Evolutionary conservation across 1,140 invertebrate species (phyloP).

Genomic region (Druon quercuslanigerum): DNA sequence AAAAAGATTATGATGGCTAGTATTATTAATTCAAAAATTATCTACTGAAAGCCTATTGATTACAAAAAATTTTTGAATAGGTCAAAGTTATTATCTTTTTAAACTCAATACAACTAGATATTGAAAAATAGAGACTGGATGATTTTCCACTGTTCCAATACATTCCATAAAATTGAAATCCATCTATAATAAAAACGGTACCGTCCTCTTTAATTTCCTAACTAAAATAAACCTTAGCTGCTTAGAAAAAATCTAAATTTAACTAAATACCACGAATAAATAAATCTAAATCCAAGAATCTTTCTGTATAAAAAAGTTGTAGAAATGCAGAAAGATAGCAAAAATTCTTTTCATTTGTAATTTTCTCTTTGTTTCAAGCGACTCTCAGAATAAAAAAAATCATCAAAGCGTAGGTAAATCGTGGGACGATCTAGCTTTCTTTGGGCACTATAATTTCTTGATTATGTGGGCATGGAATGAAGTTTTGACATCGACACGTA

Average conservation of each 20-base stretch:
- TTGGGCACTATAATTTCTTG: background rate
- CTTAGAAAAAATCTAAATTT: background rate
- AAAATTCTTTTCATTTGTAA: background rate
- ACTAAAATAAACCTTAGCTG: too few species aligned
- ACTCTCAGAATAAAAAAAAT: background rate
- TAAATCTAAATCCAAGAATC: constrained; percentile 8
- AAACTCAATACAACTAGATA: too few species aligned
- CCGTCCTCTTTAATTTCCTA: too few species aligned
- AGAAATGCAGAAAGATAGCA: constrained; percentile 5
- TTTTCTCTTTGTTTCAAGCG: constrained; percentile 6
- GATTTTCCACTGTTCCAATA: too few species aligned
- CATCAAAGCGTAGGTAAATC: background rate
- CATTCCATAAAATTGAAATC: too few species aligned
- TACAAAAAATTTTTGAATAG: too few species aligned
- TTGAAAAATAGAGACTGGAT: too few species aligned
- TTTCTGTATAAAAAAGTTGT: background rate
- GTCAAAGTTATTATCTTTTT: too few species aligned
- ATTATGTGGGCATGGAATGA: constrained; percentile 7
- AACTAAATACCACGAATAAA: background rate
- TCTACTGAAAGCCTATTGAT: too few species aligned
- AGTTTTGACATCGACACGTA: background rate
- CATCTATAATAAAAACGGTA: too few species aligned
- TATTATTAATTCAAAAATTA: too few species aligned
- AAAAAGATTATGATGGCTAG: too few species aligned
- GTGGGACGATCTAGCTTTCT: background rate